Conservation (phyloP, 2,113 vertebrate species). For the Hemicordylus capensis region DNA sequence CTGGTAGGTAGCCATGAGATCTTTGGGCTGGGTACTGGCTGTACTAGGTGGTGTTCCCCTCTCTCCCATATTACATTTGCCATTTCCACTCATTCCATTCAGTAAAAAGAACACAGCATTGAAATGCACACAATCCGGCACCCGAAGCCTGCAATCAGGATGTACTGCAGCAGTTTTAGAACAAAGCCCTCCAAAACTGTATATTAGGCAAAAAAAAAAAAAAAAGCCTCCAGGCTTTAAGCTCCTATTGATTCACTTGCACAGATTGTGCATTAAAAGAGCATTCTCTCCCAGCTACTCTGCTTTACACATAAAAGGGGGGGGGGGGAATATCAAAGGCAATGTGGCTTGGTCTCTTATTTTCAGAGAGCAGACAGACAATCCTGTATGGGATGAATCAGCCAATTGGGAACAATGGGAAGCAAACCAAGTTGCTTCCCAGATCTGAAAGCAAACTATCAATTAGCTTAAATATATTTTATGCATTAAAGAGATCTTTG, state of each 20-base stretch:
- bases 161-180: conserved; percentile 51
- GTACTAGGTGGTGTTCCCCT: no score
- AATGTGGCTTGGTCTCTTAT: conserved; percentile 33
- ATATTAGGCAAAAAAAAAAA: conserved; percentile 58
- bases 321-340: conserved; percentile 34
- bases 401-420: background rate
- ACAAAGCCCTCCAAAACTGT: conserved; percentile 56
- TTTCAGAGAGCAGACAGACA: conserved; percentile 21
- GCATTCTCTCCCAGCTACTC: conserved; percentile 25
- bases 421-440: conserved; percentile 1
- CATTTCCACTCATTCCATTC: background rate
- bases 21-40: background rate
- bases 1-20: background rate
- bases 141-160: conserved; percentile 16
- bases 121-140: conserved; percentile 13
- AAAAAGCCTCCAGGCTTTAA: conserved; percentile 27
- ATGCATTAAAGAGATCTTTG: no score
- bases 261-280: conserved; percentile 44
- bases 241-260: conserved; percentile 61
- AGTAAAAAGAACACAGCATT: background rate
- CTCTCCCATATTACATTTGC: no score
- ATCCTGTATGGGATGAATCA: background rate
- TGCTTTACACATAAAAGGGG: conserved; percentile 44
- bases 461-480: background rate
- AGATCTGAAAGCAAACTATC: background rate